Conservation (phyloP, 2,113 vertebrate genomes). For the Setophaga coronata region DNA sequence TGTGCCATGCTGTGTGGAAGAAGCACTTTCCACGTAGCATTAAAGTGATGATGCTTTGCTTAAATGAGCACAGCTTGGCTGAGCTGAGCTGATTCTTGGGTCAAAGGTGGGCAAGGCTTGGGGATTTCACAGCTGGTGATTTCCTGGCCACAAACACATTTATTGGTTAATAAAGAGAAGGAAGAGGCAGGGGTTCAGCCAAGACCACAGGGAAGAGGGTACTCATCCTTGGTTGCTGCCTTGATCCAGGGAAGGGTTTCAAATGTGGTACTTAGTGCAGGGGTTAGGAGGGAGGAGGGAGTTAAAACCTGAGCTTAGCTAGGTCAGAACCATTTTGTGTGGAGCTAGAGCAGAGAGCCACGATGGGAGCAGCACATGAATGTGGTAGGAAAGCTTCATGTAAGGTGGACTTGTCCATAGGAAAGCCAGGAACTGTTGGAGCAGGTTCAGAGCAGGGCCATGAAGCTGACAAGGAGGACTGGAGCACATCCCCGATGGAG, state of each 20-base stretch:
- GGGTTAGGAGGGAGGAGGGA: neutral
- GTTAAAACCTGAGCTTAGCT: neutral
- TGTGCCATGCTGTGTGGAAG: neutral
- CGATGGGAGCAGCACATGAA: neutral
- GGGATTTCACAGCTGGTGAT: neutral
- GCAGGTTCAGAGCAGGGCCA: neutral
- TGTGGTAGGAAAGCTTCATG: neutral
- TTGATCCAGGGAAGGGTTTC: neutral
- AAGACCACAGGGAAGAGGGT: neutral
- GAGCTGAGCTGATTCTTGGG: neutral
- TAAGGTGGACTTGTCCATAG: too few relatives aligned
- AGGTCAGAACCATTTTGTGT: neutral
- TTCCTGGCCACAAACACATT: neutral
- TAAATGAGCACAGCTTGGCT: neutral
- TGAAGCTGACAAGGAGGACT: neutral
- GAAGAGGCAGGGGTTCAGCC: neutral
- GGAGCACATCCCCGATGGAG: accelerated
- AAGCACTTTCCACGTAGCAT: neutral
- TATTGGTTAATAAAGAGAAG: neutral
- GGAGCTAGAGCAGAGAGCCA: neutral
- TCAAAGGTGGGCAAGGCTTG: neutral
- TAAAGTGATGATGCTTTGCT: neutral
- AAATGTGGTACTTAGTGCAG: accelerated
- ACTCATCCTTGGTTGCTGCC: neutral
- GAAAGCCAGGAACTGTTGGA: neutral